phyloP scores from a whole-genome alignment of 2,113 vertebrate genomes.

The Cyprinodon tularosa region DNA sequence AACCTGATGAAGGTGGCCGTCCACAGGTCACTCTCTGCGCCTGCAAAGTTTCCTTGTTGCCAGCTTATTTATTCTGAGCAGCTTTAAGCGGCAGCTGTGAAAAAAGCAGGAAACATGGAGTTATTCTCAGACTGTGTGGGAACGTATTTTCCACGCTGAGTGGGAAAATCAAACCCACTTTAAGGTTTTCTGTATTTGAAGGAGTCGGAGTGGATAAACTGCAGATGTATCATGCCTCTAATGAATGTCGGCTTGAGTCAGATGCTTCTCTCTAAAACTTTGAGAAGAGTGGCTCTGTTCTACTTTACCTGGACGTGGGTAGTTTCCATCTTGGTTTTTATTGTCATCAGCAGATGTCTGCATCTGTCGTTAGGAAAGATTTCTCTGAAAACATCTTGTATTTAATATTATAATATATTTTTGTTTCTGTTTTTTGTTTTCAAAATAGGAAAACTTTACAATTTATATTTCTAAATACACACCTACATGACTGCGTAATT shows the following conservation, averaged over 20 bases:
- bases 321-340: neutral
- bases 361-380: neutral
- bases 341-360: neutral
- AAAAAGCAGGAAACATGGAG: conserved; percentile 73
- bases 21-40: conserved; percentile 73
- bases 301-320: neutral
- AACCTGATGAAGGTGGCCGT: conserved; percentile 58
- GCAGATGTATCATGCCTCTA: conserved; percentile 18
- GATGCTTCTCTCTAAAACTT: neutral
- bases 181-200: conserved; percentile 37
- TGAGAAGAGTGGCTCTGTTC: neutral
- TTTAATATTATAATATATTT: neutral
- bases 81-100: conserved; percentile 72
- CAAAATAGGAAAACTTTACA: neutral
- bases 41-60: conserved; percentile 68
- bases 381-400: neutral
- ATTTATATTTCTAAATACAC: too few relatives aligned
- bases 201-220: conserved; percentile 49
- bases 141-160: conserved; percentile 54
- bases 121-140: conserved; percentile 72
- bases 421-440: neutral
- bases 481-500: too few relatives aligned
- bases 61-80: conserved; percentile 78
- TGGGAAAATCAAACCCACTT: conserved; percentile 39
- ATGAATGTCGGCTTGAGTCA: neutral